These are phyloP conservation scores for Sisyra nigra DNA, from an alignment of 2,888 invertebrate species.

Conservation along the genomic window DNA sequence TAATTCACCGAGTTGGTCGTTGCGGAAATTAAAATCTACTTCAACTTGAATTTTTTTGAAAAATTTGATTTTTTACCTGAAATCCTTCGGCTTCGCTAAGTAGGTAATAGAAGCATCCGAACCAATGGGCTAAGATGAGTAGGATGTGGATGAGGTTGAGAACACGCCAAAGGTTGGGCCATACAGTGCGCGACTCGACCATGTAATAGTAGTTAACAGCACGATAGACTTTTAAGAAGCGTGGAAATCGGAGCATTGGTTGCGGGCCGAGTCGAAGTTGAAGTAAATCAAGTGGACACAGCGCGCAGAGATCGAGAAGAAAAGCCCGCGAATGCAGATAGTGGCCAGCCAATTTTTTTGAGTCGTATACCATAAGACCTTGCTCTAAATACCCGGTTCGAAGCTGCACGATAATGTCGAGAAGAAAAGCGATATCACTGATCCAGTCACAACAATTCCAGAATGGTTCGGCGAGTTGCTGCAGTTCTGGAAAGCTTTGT, in stretches of 20 bases:
- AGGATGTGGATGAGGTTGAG: constrained; percentile 89
- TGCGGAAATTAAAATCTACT: too few species aligned
- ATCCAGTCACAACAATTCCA: constrained; percentile 75
- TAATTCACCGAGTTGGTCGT: too few species aligned
- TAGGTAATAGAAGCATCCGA: constrained; percentile 93
- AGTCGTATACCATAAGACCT: constrained; percentile 88
- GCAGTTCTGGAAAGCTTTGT: constrained; percentile 86
- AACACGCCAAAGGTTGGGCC: constrained; percentile 92
- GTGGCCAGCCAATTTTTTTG: constrained; percentile 75
- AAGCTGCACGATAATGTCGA: constrained; percentile 82
- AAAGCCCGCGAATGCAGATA: constrained; percentile 76
- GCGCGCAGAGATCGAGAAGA: constrained; percentile 63
- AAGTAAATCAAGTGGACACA: constrained; percentile 74
- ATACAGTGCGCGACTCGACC: constrained; percentile 88
- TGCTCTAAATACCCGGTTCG: constrained; percentile 91
- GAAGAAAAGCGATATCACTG: constrained; percentile 72
- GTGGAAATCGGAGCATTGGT: constrained; percentile 76
- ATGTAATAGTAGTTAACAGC: constrained; percentile 89
- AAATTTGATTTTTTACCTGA: constrained; percentile 32
- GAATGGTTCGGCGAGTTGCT: constrained; percentile 49
- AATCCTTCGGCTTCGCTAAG: constrained; percentile 83
- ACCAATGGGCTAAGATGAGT: constrained; percentile 91
- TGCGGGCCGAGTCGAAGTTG: constrained; percentile 69
- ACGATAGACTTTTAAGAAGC: constrained; percentile 82
- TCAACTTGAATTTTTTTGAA: too few species aligned